phyloP scores from a whole-genome alignment of 2,888 invertebrate genomes.

The Amphipoea oculea region DNA sequence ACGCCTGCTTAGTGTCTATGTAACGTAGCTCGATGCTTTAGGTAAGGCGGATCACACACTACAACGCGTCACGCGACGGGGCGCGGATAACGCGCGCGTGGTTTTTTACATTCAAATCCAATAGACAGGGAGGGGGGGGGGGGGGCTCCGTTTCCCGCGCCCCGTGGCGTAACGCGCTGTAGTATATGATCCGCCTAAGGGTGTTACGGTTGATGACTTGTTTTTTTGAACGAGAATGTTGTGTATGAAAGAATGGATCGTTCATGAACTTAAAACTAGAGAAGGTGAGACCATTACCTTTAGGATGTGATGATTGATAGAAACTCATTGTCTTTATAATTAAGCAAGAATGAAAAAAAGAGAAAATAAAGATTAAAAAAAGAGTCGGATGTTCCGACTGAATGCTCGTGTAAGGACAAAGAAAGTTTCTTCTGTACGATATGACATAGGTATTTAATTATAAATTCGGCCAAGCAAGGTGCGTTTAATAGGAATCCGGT shows the following conservation, averaged over 20 bases:
- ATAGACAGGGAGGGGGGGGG: no score
- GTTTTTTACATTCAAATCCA: neutral
- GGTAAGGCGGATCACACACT: neutral
- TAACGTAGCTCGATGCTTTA: neutral
- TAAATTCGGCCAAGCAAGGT: neutral
- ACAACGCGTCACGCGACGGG: neutral
- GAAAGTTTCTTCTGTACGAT: no score
- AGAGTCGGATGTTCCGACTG: no score
- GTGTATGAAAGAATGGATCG: neutral
- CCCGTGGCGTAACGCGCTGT: neutral
- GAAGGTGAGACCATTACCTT: neutral
- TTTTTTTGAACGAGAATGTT: neutral
- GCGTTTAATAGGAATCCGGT: neutral
- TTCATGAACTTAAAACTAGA: neutral
- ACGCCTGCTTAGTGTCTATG: slow-evolving; percentile 3
- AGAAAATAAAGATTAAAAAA: neutral
- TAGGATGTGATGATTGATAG: neutral
- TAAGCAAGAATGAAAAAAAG: neutral
- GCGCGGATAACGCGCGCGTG: neutral
- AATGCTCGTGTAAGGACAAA: no score
- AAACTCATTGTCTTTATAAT: neutral
- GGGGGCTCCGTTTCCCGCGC: neutral
- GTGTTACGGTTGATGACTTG: neutral
- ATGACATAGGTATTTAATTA: no score
- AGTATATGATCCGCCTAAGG: no score